Base-by-base conservation (phyloP, 2,888 invertebrate genomes). In the Autographa pulchrina region DNA sequence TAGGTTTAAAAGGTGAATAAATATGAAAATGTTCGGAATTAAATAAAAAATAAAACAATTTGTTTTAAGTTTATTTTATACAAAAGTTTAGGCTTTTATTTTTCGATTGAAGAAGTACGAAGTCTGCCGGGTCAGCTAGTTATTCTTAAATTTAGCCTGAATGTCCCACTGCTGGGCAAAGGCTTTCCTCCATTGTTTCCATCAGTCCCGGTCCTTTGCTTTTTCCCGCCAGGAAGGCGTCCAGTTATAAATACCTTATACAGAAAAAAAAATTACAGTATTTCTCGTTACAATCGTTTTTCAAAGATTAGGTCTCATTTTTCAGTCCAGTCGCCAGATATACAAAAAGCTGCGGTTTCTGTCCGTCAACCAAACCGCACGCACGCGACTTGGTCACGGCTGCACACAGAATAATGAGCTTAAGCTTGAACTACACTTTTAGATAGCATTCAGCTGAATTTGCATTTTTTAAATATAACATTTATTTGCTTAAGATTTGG, bases 391-490 rank as follows among this genome's bases (percentile, higher is more conserved):
- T 70, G 72, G 82, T 82, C 76, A 78, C 65, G 83, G 69, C 69
- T 60, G 7, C 48, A 74, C 62, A 8, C 58, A 18, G 69, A 59
- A 52, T 82, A 83, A 82, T 78, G 81, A 77, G 66, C 52, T 20
- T 74, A 70, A 74, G 72, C 77, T 66, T 72, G 48, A 73, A 62
- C 61, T 71, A 82, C 64, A 65, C 68, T 72, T 78, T 71, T 70
- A 61, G 54, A 66, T 38, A 74, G 65, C n/a, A 72, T 72, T 62
- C 69, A 62, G 11, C 62, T 43, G 35, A 79, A 84, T 85, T 85
- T 78, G 78, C 78, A 83, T 85, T 83, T n/a, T 63, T 63, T 72
- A 82, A 86, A 83, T 81, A 70, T 75, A n/a, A n/a, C n/a, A 83
- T 80, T 58, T 78, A 63, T 61, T 38, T 54, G 54, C 75, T 80